phyloP scores from a whole-genome alignment of 2,113 vertebrate species.

The Rhinolophus sinicus region DNA sequence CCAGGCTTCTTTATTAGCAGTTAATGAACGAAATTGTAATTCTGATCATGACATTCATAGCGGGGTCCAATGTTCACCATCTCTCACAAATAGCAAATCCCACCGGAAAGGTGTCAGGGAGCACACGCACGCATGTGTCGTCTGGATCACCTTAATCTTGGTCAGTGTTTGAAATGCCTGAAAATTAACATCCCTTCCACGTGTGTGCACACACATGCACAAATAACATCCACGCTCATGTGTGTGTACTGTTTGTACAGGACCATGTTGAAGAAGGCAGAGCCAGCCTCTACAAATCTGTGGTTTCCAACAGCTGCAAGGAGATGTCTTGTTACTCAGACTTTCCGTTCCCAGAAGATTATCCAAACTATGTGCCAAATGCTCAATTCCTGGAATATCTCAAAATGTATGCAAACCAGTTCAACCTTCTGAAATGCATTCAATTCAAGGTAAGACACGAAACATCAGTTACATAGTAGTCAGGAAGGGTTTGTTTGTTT shows the following conservation, averaged over 20 bases:
- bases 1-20: not conserved
- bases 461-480: not conserved
- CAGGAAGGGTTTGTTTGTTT: not conserved
- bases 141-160: not conserved
- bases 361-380: constrained; percentile 89
- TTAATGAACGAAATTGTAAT: not conserved
- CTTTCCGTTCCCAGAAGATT: constrained; percentile 90
- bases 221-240: not conserved
- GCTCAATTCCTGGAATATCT: constrained; percentile 87
- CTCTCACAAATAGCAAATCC: not conserved
- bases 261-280: constrained; percentile 85
- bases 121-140: not conserved
- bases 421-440: constrained; percentile 86
- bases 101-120: not conserved
- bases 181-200: not conserved
- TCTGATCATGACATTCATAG: not conserved
- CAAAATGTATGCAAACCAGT: constrained; percentile 86
- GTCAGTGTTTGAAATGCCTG: not conserved
- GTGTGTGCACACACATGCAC: constrained; percentile 64
- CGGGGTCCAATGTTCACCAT: not conserved
- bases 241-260: constrained; percentile 73
- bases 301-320: constrained; percentile 90
- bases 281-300: constrained; percentile 88
- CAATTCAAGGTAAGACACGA: constrained; percentile 85
- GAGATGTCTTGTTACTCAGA: constrained; percentile 92